A percentile compares a stretch with the other conserved stretches of the same genome.
phyloP scores from a whole-genome alignment of 2,797 vertebrate genomes.

The Gouania willdenowi region DNA sequence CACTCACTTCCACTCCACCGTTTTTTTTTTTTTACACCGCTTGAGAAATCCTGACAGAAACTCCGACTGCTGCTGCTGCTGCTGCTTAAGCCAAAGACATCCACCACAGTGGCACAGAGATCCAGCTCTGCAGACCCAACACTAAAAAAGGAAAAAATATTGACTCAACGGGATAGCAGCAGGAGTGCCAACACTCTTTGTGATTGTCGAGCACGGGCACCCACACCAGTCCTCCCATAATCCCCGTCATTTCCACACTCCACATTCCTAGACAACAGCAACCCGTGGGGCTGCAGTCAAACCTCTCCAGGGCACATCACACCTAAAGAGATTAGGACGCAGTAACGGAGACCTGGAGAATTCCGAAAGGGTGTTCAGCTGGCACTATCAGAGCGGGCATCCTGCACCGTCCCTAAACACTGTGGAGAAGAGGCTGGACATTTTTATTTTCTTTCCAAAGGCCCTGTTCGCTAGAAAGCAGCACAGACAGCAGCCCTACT shows the following conservation, averaged over 20 bases:
- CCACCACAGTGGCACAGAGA: constrained; percentile 56
- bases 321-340: constrained; percentile 85
- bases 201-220: constrained; percentile 77
- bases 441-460: constrained; percentile 69
- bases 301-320: constrained; percentile 79
- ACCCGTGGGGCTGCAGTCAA: constrained; percentile 75
- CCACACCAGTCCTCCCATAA: constrained; percentile 79
- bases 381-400: constrained; percentile 77
- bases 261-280: constrained; percentile 83
- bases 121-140: constrained; percentile 59
- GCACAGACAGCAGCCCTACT: constrained; percentile 61
- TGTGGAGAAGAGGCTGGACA: constrained; percentile 75
- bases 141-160: constrained; percentile 71
- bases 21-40: constrained; percentile 58
- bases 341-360: constrained; percentile 82
- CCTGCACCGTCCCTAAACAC: constrained; percentile 78
- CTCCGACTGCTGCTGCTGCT: constrained; percentile 55
- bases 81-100: constrained; percentile 71
- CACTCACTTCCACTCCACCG: constrained; percentile 57
- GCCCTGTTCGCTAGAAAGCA: constrained; percentile 52
- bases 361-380: constrained; percentile 76
- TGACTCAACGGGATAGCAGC: constrained; percentile 69
- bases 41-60: constrained; percentile 51
- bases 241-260: constrained; percentile 82
- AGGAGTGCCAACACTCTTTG: constrained; percentile 75